A percentile compares a stretch with the other conserved stretches of the same genome.
Conservation (phyloP, 30 jellyfish, hydroid and myxozoan species). For the Chironex yamaguchii region DNA sequence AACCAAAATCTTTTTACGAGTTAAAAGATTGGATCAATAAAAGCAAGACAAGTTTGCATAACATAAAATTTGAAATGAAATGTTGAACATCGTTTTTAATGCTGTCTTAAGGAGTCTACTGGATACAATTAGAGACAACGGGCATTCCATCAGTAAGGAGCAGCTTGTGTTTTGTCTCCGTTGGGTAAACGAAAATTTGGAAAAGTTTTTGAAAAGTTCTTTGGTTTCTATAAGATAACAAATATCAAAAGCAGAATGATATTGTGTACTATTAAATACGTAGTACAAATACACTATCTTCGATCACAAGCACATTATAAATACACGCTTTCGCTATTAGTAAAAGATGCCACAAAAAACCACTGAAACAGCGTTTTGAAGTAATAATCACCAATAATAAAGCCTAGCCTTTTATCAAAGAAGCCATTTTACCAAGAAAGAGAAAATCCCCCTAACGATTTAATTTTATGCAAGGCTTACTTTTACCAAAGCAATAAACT, state of each 20-base stretch:
- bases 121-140: background rate
- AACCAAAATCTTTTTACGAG: background rate
- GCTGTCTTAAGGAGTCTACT: background rate
- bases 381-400: too few species aligned
- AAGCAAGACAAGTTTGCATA: background rate
- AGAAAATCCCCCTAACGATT: background rate
- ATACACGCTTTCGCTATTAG: too few species aligned
- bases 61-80: background rate
- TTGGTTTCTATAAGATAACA: too few species aligned
- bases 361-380: too few species aligned
- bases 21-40: background rate
- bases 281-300: too few species aligned
- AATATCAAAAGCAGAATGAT: too few species aligned
- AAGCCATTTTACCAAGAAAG: background rate
- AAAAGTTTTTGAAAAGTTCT: too few species aligned
- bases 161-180: background rate
- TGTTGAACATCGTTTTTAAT: background rate
- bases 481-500: background rate
- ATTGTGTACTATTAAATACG: too few species aligned
- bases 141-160: background rate
- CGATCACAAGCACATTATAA: too few species aligned
- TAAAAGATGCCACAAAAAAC: too few species aligned
- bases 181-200: background rate
- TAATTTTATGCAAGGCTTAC: too few species aligned
- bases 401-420: too few species aligned